Evolutionary conservation across 1,140 invertebrate species (phyloP).

Genomic region (Apis florea): DNA sequence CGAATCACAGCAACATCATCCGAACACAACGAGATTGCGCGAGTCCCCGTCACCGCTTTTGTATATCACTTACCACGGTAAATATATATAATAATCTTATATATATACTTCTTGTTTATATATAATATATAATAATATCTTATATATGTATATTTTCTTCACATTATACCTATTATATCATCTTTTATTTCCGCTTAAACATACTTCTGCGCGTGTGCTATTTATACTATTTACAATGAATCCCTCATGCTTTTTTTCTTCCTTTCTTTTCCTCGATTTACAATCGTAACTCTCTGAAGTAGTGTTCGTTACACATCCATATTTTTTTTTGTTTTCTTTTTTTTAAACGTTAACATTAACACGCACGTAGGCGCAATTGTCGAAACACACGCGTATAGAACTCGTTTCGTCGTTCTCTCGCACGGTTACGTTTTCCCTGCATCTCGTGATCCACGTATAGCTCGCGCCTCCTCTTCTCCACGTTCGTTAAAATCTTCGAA

Average conservation of each 20-base stretch:
- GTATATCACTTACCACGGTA: slow-evolving; percentile 78
- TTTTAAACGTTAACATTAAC: slow-evolving; percentile 5
- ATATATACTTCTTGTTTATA: slow-evolving; percentile 66
- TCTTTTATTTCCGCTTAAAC: slow-evolving; percentile 76
- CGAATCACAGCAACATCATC: slow-evolving; percentile 15
- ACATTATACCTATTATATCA: slow-evolving; percentile 79
- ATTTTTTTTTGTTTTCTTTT: slow-evolving; percentile 45
- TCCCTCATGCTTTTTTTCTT: slow-evolving; percentile 10
- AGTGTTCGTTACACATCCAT: slow-evolving; percentile 30
- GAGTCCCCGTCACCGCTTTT: slow-evolving; percentile 70
- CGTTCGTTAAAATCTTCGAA: neutral
- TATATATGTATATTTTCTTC: slow-evolving; percentile 77
- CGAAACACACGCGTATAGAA: neutral
- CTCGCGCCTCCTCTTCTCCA: neutral
- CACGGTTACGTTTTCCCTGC: slow-evolving; percentile 27
- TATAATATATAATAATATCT: slow-evolving; percentile 71
- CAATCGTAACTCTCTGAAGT: slow-evolving; percentile 28
- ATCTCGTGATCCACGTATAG: neutral
- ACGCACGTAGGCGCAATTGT: slow-evolving; percentile 17
- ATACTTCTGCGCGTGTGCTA: slow-evolving; percentile 73
- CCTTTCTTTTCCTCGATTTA: neutral
- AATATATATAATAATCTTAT: slow-evolving; percentile 74
- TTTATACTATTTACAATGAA: slow-evolving; percentile 79
- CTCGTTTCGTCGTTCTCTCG: slow-evolving; percentile 41
- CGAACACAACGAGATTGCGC: slow-evolving; percentile 45